Base-by-base conservation (phyloP, 2,797 vertebrate species). In the Spinus olivaceus region DNA sequence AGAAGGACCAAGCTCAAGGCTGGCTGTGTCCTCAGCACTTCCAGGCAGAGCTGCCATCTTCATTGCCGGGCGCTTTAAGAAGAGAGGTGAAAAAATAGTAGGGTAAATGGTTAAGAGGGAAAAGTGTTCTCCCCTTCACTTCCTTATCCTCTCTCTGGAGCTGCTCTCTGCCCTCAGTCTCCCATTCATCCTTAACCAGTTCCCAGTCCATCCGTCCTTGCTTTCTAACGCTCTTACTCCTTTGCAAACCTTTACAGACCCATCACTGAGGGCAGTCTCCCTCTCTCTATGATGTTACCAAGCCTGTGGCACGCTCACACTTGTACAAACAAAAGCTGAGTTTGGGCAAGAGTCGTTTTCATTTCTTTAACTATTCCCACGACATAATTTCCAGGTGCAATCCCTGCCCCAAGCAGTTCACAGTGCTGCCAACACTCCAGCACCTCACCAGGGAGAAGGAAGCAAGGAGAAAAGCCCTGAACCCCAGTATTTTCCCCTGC, bases 31-130 rank as follows among this genome's bases (percentile, higher is more conserved):
- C 87, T 95, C 95, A 95, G 91, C 90, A 97, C 91, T 73, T 93
- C 94, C 94, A 86, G 85, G 91, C 94, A 95, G 80, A 97, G 92
- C 5, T 94, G 93, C 95, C 93, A 90, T 95, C 95, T 96, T 96
- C 95, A 22, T 46, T 88, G 91, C 71, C 60, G 92, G 92, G 83
- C 24, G 7, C 91, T 96, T 95, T 64, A 79, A 70, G 93, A 92
- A 92, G 92, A 95, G 79, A 91, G 88, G 90, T 85, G 95, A 83
- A 86, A 96, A 92, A 80, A 96, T 63, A 88, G 78, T 86, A 92
- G 57, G 64, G 91, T 74, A 77, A 94, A 93, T 78, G 37, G 81
- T 96, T 88, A 96, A 72, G 95, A 96, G 91, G 44, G 91, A 92
- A 77, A 92, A 93, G 47, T 4, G 11, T 66, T 86, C 94, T 96